These are phyloP conservation scores for Balaeniceps rex DNA, from an alignment of 2,113 vertebrate species.

Conservation along the genomic window DNA sequence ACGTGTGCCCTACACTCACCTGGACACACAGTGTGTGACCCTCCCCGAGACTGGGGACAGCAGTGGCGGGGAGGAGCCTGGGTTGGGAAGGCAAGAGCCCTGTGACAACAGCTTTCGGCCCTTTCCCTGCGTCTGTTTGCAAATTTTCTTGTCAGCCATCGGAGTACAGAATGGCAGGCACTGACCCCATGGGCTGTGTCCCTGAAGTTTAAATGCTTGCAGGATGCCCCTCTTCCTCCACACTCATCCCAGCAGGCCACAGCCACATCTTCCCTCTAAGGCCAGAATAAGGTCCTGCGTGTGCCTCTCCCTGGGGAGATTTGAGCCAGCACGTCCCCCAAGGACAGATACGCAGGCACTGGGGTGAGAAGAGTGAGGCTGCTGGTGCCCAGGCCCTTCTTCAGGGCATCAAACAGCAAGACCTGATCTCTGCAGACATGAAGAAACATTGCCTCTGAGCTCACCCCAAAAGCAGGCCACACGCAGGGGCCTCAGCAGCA, in stretches of 20 bases:
- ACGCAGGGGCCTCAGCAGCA: neutral
- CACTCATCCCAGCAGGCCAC: neutral
- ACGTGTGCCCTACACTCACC: neutral
- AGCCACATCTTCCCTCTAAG: neutral
- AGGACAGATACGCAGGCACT: neutral
- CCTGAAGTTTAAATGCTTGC: neutral
- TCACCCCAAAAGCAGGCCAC: neutral
- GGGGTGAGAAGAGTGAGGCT: neutral
- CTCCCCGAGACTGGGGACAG: neutral
- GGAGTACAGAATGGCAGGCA: neutral
- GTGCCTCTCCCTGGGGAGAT: neutral
- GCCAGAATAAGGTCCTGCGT: accelerated
- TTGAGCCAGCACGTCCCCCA: neutral
- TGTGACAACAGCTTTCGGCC: neutral
- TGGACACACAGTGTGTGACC: neutral
- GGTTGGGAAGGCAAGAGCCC: neutral
- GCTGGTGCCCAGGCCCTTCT: neutral
- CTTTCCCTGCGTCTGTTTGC: neutral
- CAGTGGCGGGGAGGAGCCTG: neutral
- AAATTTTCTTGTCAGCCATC: neutral
- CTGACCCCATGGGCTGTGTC: neutral
- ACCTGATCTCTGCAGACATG: neutral
- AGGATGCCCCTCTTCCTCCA: neutral
- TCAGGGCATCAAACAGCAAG: neutral
- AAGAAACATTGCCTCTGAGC: neutral